Conservation (phyloP, 1,140 invertebrate species). For the Ostrea denselamellosa region DNA sequence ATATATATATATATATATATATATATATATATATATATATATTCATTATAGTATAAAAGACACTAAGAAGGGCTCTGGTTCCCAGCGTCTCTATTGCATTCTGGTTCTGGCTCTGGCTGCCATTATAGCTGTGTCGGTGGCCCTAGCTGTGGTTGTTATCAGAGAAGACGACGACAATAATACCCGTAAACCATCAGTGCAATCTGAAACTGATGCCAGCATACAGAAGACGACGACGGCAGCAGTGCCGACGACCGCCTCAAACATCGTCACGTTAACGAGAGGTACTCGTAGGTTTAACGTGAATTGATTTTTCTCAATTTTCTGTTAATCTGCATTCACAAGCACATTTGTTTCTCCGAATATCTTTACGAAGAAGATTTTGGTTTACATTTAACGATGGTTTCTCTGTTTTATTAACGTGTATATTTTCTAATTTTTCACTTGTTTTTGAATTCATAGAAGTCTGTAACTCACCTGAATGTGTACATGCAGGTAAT, state of each 20-base stretch:
- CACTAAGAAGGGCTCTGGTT: not conserved
- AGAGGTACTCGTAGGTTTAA: not conserved
- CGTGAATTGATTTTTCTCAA: too few species aligned
- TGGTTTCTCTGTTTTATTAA: too few species aligned
- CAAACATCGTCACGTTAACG: not conserved
- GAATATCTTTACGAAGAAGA: too few species aligned
- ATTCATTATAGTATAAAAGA: not conserved
- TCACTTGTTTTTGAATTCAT: not conserved
- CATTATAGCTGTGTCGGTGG: constrained; percentile 9
- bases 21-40: too few species aligned
- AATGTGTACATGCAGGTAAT: constrained; percentile 3
- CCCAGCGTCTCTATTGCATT: not conserved
- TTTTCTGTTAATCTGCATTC: too few species aligned
- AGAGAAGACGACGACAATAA: not conserved
- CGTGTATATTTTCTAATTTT: too few species aligned
- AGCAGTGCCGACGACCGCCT: too few species aligned
- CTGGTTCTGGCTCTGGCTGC: constrained; percentile 2
- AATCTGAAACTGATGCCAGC: not conserved
- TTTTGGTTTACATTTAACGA: too few species aligned
- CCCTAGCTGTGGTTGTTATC: constrained; percentile 2
- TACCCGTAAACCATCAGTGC: too few species aligned
- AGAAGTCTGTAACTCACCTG: constrained; percentile 10
- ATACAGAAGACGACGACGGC: not conserved
- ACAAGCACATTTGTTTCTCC: too few species aligned
- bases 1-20: too few species aligned